These are phyloP conservation scores for Odontamblyopus lacepedii DNA, from an alignment of 2,797 vertebrate species.

Conservation along the genomic window DNA sequence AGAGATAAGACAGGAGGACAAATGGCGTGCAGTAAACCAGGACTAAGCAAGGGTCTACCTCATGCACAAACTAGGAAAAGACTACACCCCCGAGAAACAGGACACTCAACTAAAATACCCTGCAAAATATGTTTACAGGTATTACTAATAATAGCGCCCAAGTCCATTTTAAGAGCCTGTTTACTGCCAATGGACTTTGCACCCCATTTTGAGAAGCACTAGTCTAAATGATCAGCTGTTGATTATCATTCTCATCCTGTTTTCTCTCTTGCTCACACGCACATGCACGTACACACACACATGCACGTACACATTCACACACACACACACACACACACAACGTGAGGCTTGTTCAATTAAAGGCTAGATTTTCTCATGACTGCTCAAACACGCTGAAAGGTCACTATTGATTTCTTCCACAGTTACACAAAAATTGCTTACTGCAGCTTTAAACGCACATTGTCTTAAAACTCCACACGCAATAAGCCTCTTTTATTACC, in stretches of 20 bases:
- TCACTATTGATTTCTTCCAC: constrained; percentile 15
- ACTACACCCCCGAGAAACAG: neutral
- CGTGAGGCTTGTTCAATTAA: constrained; percentile 6
- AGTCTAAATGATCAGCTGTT: neutral
- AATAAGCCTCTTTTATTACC: constrained; percentile 9
- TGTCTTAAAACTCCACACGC: neutral
- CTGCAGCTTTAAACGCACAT: constrained; percentile 3
- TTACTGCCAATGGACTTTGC: neutral
- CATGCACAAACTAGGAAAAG: neutral
- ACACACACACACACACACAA: neutral
- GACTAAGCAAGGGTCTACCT: neutral
- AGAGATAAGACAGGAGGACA: neutral
- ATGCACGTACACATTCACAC: neutral
- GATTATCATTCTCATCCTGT: neutral
- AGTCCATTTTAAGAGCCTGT: neutral
- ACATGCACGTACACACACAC: neutral
- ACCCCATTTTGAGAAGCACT: neutral
- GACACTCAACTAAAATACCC: neutral
- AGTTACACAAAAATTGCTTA: constrained; percentile 17
- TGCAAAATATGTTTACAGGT: neutral
- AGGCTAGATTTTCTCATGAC: constrained; percentile 2
- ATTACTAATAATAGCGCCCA: neutral
- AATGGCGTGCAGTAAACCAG: neutral
- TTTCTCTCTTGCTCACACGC: neutral
- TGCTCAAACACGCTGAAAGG: constrained; percentile 14